Evolutionary conservation across 2,888 invertebrate species (phyloP).

Genomic region (Limnephilus rhombicus): DNA sequence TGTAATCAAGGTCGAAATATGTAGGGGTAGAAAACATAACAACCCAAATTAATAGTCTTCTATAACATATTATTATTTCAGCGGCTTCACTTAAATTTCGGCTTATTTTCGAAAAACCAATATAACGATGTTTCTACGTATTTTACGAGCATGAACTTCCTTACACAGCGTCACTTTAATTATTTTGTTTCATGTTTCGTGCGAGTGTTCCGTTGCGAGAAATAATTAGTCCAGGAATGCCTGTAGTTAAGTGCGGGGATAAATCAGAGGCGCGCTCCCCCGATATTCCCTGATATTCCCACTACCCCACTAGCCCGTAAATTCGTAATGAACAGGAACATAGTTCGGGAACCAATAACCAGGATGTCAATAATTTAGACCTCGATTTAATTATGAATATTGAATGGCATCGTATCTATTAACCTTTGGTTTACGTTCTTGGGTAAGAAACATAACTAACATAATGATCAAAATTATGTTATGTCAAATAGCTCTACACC

Average conservation of each 20-base stretch:
- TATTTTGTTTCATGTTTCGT: conserved; percentile 37
- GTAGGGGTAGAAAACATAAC: no score
- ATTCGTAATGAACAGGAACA: neutral
- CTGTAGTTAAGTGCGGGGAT: neutral
- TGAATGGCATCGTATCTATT: neutral
- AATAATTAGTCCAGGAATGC: conserved; percentile 27
- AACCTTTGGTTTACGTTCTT: neutral
- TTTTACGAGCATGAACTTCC: conserved; percentile 2
- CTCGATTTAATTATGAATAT: neutral
- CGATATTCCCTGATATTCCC: neutral
- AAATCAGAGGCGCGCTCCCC: neutral
- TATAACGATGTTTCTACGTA: neutral
- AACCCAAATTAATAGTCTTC: neutral
- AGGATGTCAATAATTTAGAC: neutral
- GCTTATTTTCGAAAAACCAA: neutral
- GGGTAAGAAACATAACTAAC: neutral
- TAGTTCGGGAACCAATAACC: neutral
- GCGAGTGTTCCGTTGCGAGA: neutral
- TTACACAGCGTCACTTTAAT: conserved; percentile 21
- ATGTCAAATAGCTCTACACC: no score
- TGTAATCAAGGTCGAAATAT: no score
- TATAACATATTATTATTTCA: neutral
- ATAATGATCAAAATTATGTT: neutral
- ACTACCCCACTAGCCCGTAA: neutral
- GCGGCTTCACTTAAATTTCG: no score